Conservation (phyloP, 2,113 vertebrate species). For the Cygnus atratus region DNA sequence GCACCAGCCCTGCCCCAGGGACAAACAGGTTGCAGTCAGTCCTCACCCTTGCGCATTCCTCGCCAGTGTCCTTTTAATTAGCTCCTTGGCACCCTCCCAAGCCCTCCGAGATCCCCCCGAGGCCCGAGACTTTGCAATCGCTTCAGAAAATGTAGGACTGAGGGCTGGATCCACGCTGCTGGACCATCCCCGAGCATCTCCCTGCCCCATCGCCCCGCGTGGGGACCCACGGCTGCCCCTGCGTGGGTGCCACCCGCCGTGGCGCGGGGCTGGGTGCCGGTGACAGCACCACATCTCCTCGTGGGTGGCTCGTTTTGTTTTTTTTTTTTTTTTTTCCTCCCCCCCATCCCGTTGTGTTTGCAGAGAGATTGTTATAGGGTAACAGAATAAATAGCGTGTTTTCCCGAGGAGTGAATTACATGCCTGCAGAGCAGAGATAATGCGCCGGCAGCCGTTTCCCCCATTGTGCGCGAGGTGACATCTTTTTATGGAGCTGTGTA, state of each 20-base stretch:
- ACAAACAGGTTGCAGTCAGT: background rate
- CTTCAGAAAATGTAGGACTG: fast-evolving
- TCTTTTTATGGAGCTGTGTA: slow-evolving; percentile 75
- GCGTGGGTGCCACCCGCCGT: background rate
- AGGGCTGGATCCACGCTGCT: fast-evolving
- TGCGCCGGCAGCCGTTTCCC: slow-evolving; percentile 48
- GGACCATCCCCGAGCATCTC: background rate
- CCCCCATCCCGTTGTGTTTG: slow-evolving; percentile 33
- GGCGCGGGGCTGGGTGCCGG: fast-evolving
- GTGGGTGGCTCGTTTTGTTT: background rate
- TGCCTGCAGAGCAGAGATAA: slow-evolving; percentile 77
- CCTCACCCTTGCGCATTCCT: background rate
- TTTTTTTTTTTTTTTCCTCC: too few relatives aligned
- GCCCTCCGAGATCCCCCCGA: background rate
- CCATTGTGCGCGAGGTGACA: slow-evolving; percentile 71
- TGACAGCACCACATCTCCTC: background rate
- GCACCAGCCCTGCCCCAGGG: background rate
- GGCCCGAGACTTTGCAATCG: background rate
- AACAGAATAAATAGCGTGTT: slow-evolving; percentile 68
- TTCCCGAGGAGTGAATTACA: slow-evolving; percentile 72
- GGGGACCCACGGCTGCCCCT: background rate
- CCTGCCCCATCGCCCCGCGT: background rate
- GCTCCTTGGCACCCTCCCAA: background rate
- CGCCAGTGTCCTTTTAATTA: background rate
- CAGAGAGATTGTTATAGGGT: slow-evolving; percentile 64